Evolutionary conservation across 2,113 vertebrate genomes (phyloP), one percentile per base, ranked within the genome.

Genomic region (Hypomesus transpacificus): DNA sequence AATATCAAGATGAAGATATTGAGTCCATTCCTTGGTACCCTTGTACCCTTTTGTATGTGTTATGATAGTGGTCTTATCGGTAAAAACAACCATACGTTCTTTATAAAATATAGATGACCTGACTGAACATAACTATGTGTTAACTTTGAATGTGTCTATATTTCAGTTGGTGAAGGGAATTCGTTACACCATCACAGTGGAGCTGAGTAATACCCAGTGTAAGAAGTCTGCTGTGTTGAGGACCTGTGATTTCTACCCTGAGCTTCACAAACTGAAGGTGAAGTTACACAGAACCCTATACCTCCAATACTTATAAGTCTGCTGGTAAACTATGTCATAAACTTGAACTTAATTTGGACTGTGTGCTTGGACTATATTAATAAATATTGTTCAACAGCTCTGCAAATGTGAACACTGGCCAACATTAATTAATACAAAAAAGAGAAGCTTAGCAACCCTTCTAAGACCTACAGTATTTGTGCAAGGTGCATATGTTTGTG

Each of bases 91-190:
- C 9, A 58, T 58, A 9, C 2, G 14, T 58, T n/a, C n/a, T 21
- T 58, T 20, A 58, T 21, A 58, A 22, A 46, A 17, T 9, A 53
- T 13, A 50, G 31, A 6, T 20, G 24, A 14, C 68, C 17, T 34
- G 53, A 11, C 31, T n/a, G 17, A 46, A 26, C 60, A 28, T 50
- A 20, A 59, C 0, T 65, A 5, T 62, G 51, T 39, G 2, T 31
- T 8, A 74, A 13, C 14, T 74, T 18, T 75, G 24, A 67, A 0
- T 83, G 34, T 68, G 2, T 68, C 18, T 85, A 39, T 80, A 68
- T 80, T 82, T 1, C 84, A 96, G 95, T 71, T 95, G 79, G 93
- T 94, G 31, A 91, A 94, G 11, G 94, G 94, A 1, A n/a, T 94
- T 56, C 91, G 89, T 54, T 95, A 94, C 88, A 91, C 81, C 59